A percentile compares a stretch with the other conserved stretches of the same genome.
These are phyloP conservation scores for Drosophila littoralis DNA, from an alignment of 1,140 invertebrate species.

Conservation along the genomic window DNA sequence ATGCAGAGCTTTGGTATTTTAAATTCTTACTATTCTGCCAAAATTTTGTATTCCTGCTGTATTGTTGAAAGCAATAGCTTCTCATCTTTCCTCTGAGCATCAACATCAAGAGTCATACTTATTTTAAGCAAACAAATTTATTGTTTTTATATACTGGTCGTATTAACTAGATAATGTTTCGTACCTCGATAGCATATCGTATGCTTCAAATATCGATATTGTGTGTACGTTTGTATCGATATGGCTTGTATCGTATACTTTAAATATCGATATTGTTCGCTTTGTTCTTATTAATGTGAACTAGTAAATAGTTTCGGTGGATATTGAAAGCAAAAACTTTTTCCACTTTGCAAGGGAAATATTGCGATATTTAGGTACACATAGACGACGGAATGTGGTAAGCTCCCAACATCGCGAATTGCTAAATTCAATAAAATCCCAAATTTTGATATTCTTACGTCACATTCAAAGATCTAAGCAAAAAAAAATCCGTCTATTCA, in stretches of 20 bases:
- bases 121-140: background rate
- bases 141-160: too few relatives aligned
- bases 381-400: too few relatives aligned
- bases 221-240: background rate
- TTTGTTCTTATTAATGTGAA: background rate
- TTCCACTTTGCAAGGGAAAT: too few relatives aligned
- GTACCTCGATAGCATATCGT: conserved; percentile 2
- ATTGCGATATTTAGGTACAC: too few relatives aligned
- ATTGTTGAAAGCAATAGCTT: conserved; percentile 84
- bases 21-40: conserved; percentile 90
- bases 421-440: too few relatives aligned
- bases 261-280: background rate
- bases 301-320: too few relatives aligned
- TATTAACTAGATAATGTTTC: background rate
- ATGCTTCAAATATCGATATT: conserved; percentile 4
- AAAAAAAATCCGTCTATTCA: too few relatives aligned
- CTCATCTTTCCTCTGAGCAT: conserved; percentile 70
- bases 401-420: too few relatives aligned
- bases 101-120: conserved; percentile 76
- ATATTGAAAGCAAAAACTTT: background rate
- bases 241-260: background rate
- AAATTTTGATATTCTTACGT: too few relatives aligned
- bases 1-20: background rate
- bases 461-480: too few relatives aligned
- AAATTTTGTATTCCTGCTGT: conserved; percentile 90